Percentiles rank a stretch among this genome's conserved stretches.
These are phyloP conservation scores for Teinopalpus imperialis DNA, from an alignment of 2,888 invertebrate genomes.

Conservation along the genomic window DNA sequence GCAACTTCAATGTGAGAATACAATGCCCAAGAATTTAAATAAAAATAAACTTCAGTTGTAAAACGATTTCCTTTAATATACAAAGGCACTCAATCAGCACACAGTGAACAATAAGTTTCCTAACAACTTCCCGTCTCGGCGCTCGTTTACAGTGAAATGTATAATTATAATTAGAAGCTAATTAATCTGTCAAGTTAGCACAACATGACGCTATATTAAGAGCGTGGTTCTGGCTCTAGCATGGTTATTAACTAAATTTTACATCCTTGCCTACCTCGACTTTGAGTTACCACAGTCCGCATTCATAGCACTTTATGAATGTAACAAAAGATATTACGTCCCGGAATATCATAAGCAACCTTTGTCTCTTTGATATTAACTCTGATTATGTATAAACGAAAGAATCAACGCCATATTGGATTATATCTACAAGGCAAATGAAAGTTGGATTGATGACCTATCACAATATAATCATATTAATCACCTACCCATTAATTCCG, in stretches of 20 bases:
- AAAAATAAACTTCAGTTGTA: constrained; percentile 3
- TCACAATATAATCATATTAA: too few relatives aligned
- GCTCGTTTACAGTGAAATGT: constrained; percentile 27
- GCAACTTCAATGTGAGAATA: too few relatives aligned
- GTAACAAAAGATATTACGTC: constrained; percentile 16
- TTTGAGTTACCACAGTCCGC: background rate
- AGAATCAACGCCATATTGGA: too few relatives aligned
- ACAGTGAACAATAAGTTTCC: constrained; percentile 20
- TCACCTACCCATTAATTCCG: too few relatives aligned
- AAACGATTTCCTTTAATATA: constrained; percentile 8
- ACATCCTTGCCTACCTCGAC: constrained; percentile 1
- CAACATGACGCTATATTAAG: constrained; percentile 44
- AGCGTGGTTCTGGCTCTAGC: constrained; percentile 29
- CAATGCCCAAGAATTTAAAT: too few relatives aligned
- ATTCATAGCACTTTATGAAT: constrained; percentile 3
- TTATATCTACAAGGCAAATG: too few relatives aligned
- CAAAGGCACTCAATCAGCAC: constrained; percentile 21
- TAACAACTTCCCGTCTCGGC: constrained; percentile 20
- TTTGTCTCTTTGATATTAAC: too few relatives aligned
- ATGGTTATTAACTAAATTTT: constrained; percentile 32
- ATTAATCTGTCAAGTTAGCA: constrained; percentile 57
- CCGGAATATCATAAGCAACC: too few relatives aligned
- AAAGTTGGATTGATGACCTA: too few relatives aligned
- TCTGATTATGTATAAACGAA: too few relatives aligned
- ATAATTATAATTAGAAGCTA: constrained; percentile 46